Conservation (phyloP, 2,888 invertebrate genomes). For the Brachyptera risi region DNA sequence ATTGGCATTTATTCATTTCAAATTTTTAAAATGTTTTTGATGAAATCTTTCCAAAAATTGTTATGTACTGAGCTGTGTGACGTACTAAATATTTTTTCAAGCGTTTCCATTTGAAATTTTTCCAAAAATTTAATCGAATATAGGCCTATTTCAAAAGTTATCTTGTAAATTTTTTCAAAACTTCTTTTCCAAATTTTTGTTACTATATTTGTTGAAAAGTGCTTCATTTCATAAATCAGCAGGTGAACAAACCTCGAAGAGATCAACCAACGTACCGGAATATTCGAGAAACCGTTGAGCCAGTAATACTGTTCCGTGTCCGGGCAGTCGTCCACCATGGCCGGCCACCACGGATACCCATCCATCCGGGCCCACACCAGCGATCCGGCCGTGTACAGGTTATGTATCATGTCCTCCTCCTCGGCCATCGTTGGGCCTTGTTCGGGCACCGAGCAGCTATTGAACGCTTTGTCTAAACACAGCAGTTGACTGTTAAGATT, state of each 20-base stretch:
- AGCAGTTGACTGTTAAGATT: too few relatives aligned
- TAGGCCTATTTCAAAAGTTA: too few relatives aligned
- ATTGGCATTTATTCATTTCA: too few relatives aligned
- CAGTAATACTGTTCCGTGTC: slow-evolving; percentile 57
- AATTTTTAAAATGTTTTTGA: too few relatives aligned
- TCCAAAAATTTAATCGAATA: too few relatives aligned
- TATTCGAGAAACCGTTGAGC: slow-evolving; percentile 53
- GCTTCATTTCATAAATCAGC: not conserved
- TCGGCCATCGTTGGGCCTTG: slow-evolving; percentile 45
- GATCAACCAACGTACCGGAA: too few relatives aligned
- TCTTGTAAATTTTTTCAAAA: too few relatives aligned
- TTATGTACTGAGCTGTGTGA: too few relatives aligned
- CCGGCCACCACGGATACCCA: slow-evolving; percentile 70
- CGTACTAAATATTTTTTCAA: too few relatives aligned
- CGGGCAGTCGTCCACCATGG: slow-evolving; percentile 65
- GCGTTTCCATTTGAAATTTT: too few relatives aligned
- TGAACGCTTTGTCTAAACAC: not conserved
- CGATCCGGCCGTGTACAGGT: slow-evolving; percentile 59
- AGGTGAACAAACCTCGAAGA: slow-evolving; percentile 31
- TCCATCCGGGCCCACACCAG: slow-evolving; percentile 59
- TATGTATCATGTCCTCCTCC: slow-evolving; percentile 54
- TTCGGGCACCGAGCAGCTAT: slow-evolving; percentile 50
- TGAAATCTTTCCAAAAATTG: too few relatives aligned
- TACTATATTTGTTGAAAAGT: not conserved
- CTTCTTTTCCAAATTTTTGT: too few relatives aligned